Conservation (phyloP, 1,140 invertebrate genomes). For the Leguminivora glycinivorella region DNA sequence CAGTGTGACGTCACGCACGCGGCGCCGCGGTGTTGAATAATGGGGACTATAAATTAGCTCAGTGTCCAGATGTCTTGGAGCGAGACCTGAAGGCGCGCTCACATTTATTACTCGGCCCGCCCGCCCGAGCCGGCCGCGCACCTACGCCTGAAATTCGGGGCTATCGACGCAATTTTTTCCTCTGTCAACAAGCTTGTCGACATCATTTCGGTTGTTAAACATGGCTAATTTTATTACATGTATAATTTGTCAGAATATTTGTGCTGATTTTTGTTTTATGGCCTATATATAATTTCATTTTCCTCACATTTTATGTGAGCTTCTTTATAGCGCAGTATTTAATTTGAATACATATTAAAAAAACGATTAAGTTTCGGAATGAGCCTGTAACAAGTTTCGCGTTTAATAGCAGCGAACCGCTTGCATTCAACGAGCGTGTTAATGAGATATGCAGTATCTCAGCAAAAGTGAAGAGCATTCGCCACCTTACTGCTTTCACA, state of each 20-base stretch:
- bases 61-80: constrained; percentile 47
- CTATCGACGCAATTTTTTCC: constrained; percentile 8
- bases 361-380: neutral
- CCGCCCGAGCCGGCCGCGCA: too few relatives aligned
- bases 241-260: constrained; percentile 25
- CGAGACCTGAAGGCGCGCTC: constrained; percentile 45
- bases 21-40: constrained; percentile 46
- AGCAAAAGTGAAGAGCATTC: neutral
- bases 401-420: neutral
- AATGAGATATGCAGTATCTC: neutral
- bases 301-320: neutral
- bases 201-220: constrained; percentile 24
- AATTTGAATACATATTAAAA: neutral
- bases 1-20: constrained; percentile 42
- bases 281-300: constrained; percentile 18
- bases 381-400: neutral
- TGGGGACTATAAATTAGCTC: constrained; percentile 49
- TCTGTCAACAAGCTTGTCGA: constrained; percentile 11
- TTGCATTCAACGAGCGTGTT: neutral
- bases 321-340: neutral
- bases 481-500: neutral
- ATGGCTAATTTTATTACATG: constrained; percentile 23
- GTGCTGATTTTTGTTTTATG: constrained; percentile 13
- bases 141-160: constrained; percentile 17
- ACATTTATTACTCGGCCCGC: constrained; percentile 47